Evolutionary conservation across 2,113 vertebrate genomes (phyloP).

Genomic region (Rhegmatorhina hoffmannsi): DNA sequence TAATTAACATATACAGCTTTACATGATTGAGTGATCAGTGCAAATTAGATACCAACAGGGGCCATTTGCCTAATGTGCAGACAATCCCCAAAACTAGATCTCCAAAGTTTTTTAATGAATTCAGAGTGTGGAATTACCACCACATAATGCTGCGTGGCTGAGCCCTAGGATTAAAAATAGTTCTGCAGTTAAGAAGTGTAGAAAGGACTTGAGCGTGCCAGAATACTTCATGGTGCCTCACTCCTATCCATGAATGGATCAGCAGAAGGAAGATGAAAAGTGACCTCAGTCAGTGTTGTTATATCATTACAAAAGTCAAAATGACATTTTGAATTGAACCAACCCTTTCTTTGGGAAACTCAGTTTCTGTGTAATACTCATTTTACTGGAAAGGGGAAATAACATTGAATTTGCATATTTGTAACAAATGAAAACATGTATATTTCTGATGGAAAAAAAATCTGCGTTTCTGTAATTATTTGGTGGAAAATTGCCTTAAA

Average conservation of each 20-base stretch:
- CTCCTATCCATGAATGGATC: neutral
- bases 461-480: neutral
- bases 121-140: neutral
- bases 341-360: neutral
- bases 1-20: slow-evolving; percentile 14
- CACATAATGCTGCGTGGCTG: neutral
- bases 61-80: neutral
- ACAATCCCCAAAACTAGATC: neutral
- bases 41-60: neutral
- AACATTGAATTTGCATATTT: neutral
- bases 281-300: neutral
- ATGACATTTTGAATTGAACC: neutral
- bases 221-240: neutral
- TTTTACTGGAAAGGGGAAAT: neutral
- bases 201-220: neutral
- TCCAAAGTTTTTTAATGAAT: neutral
- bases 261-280: neutral
- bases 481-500: neutral
- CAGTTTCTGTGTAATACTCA: neutral
- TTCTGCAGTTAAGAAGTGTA: neutral
- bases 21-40: neutral
- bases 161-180: neutral
- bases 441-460: neutral
- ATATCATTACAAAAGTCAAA: neutral
- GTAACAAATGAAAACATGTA: neutral